Percentiles rank a stretch among this genome's conserved stretches.
Evolutionary conservation across 2,797 vertebrate genomes (phyloP).

Genomic region (Cossypha polioptera): DNA sequence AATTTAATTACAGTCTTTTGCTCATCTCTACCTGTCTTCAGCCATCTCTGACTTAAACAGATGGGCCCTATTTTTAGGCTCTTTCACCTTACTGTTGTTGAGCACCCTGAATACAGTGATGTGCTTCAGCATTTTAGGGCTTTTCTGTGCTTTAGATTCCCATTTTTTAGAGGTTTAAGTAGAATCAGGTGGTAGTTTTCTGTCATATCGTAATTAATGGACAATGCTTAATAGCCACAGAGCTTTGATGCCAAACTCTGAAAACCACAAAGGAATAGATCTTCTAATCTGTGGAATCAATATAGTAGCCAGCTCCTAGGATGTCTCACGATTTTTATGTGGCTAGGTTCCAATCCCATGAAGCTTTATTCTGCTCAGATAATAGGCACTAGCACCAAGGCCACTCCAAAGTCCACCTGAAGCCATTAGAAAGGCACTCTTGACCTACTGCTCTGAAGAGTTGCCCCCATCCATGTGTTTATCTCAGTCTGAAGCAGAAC

Average conservation of each 20-base stretch:
- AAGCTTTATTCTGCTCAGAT: not conserved
- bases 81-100: not conserved
- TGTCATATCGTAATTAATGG: not conserved
- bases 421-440: not conserved
- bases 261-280: not conserved
- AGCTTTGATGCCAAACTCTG: not conserved
- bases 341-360: not conserved
- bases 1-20: not conserved
- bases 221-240: not conserved
- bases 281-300: not conserved
- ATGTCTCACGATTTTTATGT: not conserved
- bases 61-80: not conserved
- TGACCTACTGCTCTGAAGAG: not conserved
- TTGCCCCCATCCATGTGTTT: not conserved
- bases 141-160: not conserved
- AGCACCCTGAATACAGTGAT: not conserved
- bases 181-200: not conserved
- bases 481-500: not conserved
- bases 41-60: not conserved
- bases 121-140: not conserved
- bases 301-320: not conserved
- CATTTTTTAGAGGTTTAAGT: not conserved
- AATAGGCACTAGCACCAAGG: not conserved
- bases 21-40: not conserved
- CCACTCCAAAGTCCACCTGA: not conserved